A percentile compares a stretch with the other conserved stretches of the same genome.
phyloP scores from a whole-genome alignment of 2,113 vertebrate genomes.

The Rhea pennata region DNA sequence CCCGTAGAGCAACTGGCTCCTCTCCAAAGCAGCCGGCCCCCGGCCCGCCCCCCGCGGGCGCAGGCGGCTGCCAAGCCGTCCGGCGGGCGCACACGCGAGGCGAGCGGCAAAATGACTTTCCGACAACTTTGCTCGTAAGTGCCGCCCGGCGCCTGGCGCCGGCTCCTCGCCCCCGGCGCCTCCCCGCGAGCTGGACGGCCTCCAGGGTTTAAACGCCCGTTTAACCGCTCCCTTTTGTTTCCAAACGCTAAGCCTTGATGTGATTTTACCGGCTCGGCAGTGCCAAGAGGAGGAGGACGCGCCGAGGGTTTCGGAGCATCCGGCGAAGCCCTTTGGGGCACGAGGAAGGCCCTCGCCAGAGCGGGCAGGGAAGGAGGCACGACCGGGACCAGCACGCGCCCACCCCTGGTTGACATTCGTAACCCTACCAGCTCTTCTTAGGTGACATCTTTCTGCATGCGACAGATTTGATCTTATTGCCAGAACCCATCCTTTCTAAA shows the following conservation, averaged over 20 bases:
- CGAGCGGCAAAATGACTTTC: slow-evolving; percentile 61
- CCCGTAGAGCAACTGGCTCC: slow-evolving; percentile 67
- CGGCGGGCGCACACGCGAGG: not conserved
- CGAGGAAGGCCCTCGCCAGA: too few relatives aligned
- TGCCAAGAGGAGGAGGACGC: slow-evolving; percentile 60
- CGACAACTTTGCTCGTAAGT: slow-evolving; percentile 71
- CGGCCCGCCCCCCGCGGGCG: slow-evolving; percentile 54
- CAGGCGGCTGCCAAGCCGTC: slow-evolving; percentile 72
- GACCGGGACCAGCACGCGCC: not conserved
- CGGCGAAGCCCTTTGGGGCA: slow-evolving; percentile 19
- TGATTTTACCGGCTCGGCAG: slow-evolving; percentile 63
- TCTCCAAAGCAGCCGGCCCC: slow-evolving; percentile 60
- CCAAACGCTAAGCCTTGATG: slow-evolving; percentile 63
- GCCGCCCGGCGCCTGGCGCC: slow-evolving; percentile 32
- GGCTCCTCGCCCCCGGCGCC: slow-evolving; percentile 11
- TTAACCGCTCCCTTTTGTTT: slow-evolving; percentile 69
- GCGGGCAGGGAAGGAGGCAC: not conserved
- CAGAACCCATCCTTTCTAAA: slow-evolving; percentile 40
- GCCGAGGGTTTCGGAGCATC: slow-evolving; percentile 39
- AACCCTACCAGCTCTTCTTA: slow-evolving; percentile 54
- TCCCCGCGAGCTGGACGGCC: slow-evolving; percentile 53
- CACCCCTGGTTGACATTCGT: slow-evolving; percentile 44
- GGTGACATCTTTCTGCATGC: slow-evolving; percentile 48
- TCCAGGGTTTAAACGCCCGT: slow-evolving; percentile 71
- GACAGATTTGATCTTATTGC: slow-evolving; percentile 52